phyloP scores from a whole-genome alignment of 2,113 vertebrate genomes.

The Rissa tridactyla region DNA sequence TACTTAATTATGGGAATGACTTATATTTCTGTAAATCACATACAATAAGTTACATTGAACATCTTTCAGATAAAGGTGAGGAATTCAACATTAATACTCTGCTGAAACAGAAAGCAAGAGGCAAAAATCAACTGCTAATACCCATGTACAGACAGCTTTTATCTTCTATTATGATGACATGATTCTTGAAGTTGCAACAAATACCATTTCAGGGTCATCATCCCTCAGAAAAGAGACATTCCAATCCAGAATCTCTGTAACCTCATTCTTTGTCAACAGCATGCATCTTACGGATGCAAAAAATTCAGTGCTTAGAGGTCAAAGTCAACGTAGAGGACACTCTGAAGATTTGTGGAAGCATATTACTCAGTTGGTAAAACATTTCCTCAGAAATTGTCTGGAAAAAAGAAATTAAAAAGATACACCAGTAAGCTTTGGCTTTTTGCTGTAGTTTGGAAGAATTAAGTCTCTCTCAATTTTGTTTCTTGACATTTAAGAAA shows the following conservation, averaged over 20 bases:
- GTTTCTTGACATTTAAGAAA: background rate
- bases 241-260: background rate
- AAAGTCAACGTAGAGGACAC: constrained; percentile 89
- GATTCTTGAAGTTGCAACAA: background rate
- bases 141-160: background rate
- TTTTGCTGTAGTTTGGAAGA: background rate
- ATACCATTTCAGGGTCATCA: background rate
- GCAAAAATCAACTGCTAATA: background rate
- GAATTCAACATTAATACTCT: background rate
- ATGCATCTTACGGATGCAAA: background rate
- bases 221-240: background rate
- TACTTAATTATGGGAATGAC: background rate
- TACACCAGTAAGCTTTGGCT: background rate
- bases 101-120: background rate
- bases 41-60: background rate
- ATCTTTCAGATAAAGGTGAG: background rate
- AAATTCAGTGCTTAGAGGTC: constrained; percentile 83
- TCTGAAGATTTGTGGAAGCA: constrained; percentile 98
- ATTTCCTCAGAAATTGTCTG: constrained; percentile 98
- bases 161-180: background rate
- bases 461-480: background rate
- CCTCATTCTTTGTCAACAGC: background rate
- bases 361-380: constrained; percentile 98
- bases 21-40: background rate
- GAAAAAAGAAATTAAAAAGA: background rate